Evolutionary conservation across 2,888 invertebrate species (phyloP).

Genomic region (Drosophila neonasuta): DNA sequence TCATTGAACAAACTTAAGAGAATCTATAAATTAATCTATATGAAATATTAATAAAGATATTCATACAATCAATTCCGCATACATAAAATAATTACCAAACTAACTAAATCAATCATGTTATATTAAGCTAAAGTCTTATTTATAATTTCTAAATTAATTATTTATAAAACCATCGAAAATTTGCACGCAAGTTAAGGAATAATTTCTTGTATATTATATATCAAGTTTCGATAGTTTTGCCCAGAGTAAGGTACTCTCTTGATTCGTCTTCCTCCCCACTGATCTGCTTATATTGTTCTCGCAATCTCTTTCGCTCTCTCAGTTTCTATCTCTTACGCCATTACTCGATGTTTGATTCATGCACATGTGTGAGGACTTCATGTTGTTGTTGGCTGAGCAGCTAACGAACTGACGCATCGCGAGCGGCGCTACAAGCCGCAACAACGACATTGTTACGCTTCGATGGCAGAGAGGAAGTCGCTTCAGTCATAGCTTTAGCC

Average conservation of each 20-base stretch:
- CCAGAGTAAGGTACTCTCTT: background rate
- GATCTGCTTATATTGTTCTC: slow-evolving; percentile 3
- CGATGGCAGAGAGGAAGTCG: slow-evolving; percentile 33
- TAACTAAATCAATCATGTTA: too few species aligned
- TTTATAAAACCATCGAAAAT: too few species aligned
- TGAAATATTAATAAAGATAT: too few species aligned
- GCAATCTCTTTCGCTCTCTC: background rate
- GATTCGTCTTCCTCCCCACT: background rate
- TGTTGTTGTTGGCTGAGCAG: slow-evolving; percentile 35
- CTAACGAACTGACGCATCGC: slow-evolving; percentile 69
- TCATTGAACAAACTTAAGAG: too few species aligned
- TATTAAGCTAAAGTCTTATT: too few species aligned
- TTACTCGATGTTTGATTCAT: background rate
- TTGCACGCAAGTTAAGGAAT: too few species aligned
- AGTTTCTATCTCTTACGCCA: background rate
- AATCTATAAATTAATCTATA: too few species aligned
- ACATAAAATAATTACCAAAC: too few species aligned
- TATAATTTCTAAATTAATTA: too few species aligned
- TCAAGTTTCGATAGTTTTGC: background rate
- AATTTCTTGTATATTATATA: too few species aligned
- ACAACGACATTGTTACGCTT: slow-evolving; percentile 64
- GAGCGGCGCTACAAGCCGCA: slow-evolving; percentile 23
- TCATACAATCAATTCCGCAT: too few species aligned
- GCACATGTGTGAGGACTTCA: slow-evolving; percentile 16
- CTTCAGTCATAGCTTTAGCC: background rate